Conservation (phyloP, 2,113 vertebrate species). For the Muscicapa adusta region DNA sequence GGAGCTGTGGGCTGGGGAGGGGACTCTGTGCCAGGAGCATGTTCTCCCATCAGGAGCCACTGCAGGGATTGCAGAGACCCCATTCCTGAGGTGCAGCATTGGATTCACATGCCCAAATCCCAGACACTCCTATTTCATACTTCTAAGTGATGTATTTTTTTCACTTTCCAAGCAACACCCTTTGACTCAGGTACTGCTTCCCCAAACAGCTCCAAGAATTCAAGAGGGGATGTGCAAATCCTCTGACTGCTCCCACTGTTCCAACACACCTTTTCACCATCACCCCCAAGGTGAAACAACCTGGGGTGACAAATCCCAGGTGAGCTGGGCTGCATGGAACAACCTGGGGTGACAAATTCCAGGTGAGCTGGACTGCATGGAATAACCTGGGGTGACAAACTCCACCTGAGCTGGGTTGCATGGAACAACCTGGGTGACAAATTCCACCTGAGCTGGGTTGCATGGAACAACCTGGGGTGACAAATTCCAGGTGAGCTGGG, state of each 20-base stretch:
- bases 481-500: rapidly evolving
- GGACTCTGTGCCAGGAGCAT: not conserved
- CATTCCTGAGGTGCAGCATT: not conserved
- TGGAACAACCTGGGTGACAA: no score
- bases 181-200: not conserved
- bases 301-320: rapidly evolving
- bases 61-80: not conserved
- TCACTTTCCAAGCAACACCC: not conserved
- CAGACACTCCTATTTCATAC: not conserved
- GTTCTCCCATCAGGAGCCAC: rapidly evolving
- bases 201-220: not conserved
- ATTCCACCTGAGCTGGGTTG: no score
- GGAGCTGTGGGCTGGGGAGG: not conserved
- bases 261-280: rapidly evolving
- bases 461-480: not conserved
- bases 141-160: rapidly evolving
- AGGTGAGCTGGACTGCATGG: no score
- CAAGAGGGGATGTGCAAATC: not conserved
- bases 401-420: not conserved
- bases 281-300: not conserved
- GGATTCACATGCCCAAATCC: not conserved
- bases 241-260: not conserved
- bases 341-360: no score
- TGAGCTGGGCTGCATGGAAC: not conserved
- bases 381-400: not conserved